Evolutionary conservation across 2,797 vertebrate genomes (phyloP), one percentile per base, ranked within the genome.

Genomic region (Sebastes hopkinsi): DNA sequence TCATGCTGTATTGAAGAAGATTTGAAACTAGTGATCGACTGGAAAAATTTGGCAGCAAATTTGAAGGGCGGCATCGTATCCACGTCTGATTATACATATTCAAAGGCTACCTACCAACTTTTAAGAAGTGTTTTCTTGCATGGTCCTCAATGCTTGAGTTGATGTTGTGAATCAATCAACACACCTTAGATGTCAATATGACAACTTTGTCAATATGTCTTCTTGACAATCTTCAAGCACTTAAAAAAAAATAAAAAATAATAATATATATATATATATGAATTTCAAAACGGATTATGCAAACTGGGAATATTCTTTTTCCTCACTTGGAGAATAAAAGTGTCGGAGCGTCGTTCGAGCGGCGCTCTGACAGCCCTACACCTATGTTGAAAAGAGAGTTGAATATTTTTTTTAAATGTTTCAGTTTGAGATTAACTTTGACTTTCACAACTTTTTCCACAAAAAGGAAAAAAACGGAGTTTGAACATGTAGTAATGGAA

Each of bases 51-150:
- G 13, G 5, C 0, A 42, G 38, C 38, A 42, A 14, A 0, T 0
- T 42, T 42, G 36, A 38, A 0, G 0, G 36, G 13, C 36, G 1
- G 2, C 36, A 38, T 0, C 5, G 2, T 38, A 38, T 38, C 36
- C 38, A 42, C 38, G 13, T 42, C 13, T 38, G 14, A 0, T 42
- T 42, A 42, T 42, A 38, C 36, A 14, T 38, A 0, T 0, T 42
- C 56, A 59, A 16, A 29, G 25, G 56, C 56, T 58, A 9, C 12
- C 11, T 0, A 25, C 22, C 12, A 27, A 16, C 27, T 9, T 59
- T 29, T 59, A 59, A 27, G 16, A 0, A 29, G 9, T 29, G 58
- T 60, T 30, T 20, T 20, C 27, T 52, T 52, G 16, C 55, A 27
- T 42, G 38, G 0, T 42, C 3, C 56, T 58, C 25, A 58, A 16